Evolutionary conservation across 2,797 vertebrate species (phyloP).

Genomic region (Coendou prehensilis): DNA sequence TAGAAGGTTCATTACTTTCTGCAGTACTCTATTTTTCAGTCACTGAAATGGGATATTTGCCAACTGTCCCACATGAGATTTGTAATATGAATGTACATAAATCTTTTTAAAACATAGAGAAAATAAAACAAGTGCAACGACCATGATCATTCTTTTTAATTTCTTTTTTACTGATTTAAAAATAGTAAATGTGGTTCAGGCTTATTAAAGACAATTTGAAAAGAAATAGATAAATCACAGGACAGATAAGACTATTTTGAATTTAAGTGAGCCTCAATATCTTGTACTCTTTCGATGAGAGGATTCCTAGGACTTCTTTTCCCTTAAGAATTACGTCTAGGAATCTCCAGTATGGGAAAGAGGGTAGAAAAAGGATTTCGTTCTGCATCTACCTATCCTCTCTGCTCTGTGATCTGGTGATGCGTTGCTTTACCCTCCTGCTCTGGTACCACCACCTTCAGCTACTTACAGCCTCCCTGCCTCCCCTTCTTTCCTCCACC

Average conservation of each 20-base stretch:
- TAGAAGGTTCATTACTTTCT: constrained; percentile 53
- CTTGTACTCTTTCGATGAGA: constrained; percentile 29
- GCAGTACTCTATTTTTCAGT: constrained; percentile 53
- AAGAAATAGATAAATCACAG: background rate
- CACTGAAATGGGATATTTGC: constrained; percentile 62
- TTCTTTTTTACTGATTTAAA: constrained; percentile 37
- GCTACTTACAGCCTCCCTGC: background rate
- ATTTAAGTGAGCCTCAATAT: constrained; percentile 11
- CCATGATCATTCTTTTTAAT: background rate
- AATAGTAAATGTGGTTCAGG: constrained; percentile 12
- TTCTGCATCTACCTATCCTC: fast-evolving
- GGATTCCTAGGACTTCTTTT: background rate
- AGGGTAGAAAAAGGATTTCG: background rate
- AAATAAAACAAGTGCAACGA: constrained; percentile 6
- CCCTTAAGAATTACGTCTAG: background rate
- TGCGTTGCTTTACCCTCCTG: background rate
- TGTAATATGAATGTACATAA: constrained; percentile 20
- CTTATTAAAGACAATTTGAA: constrained; percentile 61
- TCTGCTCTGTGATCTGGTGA: background rate
- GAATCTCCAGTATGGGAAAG: background rate
- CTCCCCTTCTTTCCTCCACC: background rate
- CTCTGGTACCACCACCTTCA: too few relatives aligned
- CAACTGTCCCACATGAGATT: background rate
- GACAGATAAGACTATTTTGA: background rate
- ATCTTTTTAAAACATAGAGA: constrained; percentile 44